Base-by-base conservation (phyloP, 2,888 invertebrate genomes). In the Rotaria macrura region DNA sequence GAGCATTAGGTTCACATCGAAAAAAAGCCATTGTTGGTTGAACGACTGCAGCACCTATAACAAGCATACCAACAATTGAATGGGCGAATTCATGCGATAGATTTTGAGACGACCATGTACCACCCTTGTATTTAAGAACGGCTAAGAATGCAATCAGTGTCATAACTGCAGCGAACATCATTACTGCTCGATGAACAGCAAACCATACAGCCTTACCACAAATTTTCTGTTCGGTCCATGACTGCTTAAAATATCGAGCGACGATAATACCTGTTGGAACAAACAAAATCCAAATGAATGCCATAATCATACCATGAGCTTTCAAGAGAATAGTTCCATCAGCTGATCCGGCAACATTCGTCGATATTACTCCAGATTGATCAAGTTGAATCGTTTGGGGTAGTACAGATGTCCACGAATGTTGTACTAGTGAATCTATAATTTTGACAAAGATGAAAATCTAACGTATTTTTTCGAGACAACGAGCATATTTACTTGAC, bases 1-100 rank as follows among this genome's bases (percentile, higher is more conserved):
- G 87, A 87, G 88, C 88, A 74, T 89, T 88, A 49, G 90, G 89
- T 43, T 88, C 86, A 40, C 90, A 90, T 34, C 90, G 88, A 85
- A 90, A 88, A 85, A 91, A 86, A 17, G 89, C 89, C 52, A 91
- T 87, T 86, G 91, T 88, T 3, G 90, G 90, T 91, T 91, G 88
- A 43, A 79, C n/a, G n/a, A 43, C 9, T 5, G 43, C 43, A 25
- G 43, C 40, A 43, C 40, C 10, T 23, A 79, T n/a, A 5, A 43
- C 43, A 43, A 79, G 3, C 43, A 79, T 79, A 10, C 79, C 79
- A n/a, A 79, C 9, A 3, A 79, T 43, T 43, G 79, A 79, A 43
- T 79, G 79, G n/a, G 43, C 43, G 86, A 84, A 87, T 88, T 87
- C 87, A 89, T 89, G 57, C 88, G 84, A 29, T 88, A 88, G 88